A percentile compares a stretch with the other conserved stretches of the same genome.
Evolutionary conservation across 2,888 invertebrate genomes (phyloP).

Genomic region (Orchesellides sinensis): DNA sequence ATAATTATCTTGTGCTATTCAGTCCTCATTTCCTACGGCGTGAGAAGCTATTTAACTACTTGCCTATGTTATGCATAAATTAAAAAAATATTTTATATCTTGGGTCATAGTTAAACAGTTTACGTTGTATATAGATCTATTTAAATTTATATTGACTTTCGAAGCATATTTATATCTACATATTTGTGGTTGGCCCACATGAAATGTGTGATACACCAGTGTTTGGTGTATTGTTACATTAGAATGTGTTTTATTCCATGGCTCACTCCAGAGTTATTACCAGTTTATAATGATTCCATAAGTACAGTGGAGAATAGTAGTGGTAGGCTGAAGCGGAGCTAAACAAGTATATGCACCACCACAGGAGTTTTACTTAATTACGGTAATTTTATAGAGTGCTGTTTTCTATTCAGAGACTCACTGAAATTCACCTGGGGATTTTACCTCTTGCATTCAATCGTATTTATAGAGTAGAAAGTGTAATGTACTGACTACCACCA

Average conservation of each 20-base stretch:
- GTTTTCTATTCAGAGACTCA: constrained; percentile 51
- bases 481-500: too few relatives aligned
- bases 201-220: constrained; percentile 33
- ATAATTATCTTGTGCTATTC: too few relatives aligned
- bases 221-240: constrained; percentile 36
- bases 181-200: constrained; percentile 20
- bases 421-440: constrained; percentile 68
- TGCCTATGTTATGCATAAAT: too few relatives aligned
- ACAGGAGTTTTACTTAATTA: constrained; percentile 70
- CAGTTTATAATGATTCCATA: neutral
- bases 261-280: neutral
- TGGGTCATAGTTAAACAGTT: too few relatives aligned
- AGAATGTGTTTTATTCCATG: constrained; percentile 37
- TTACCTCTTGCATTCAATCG: neutral
- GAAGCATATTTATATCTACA: too few relatives aligned
- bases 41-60: too few relatives aligned
- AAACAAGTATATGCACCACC: constrained; percentile 11
- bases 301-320: neutral
- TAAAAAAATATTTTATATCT: too few relatives aligned
- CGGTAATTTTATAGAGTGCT: constrained; percentile 73
- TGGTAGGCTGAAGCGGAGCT: neutral
- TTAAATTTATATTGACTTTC: too few relatives aligned
- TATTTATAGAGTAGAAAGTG: too few relatives aligned
- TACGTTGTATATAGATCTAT: too few relatives aligned
- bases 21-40: too few relatives aligned